Conservation (phyloP, 2,113 vertebrate species). For the Myanophis thanlyinensis region DNA sequence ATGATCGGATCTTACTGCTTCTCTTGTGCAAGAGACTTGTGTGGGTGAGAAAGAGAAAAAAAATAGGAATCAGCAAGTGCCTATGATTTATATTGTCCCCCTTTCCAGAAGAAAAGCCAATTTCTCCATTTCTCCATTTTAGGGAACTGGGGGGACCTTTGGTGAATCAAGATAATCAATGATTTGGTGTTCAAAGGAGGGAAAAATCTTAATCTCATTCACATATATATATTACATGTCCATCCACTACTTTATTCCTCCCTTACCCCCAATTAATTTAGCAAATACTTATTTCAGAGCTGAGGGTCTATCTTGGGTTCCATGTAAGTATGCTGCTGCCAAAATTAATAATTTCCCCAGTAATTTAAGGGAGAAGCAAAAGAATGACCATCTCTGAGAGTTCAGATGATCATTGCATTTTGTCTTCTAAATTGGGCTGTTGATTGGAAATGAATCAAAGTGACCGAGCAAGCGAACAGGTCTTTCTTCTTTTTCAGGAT, state of each 20-base stretch:
- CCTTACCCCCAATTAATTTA: not conserved
- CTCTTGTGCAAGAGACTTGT: not conserved
- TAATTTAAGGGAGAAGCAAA: not conserved
- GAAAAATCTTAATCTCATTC: not conserved
- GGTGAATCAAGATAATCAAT: not conserved
- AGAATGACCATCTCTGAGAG: not conserved
- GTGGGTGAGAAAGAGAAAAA: not conserved
- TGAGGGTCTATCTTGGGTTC: not conserved
- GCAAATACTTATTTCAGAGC: not conserved
- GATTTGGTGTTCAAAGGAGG: not conserved
- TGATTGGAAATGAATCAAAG: not conserved
- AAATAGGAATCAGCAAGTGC: not conserved
- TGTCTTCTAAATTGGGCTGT: not conserved
- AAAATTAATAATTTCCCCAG: not conserved
- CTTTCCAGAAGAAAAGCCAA: not conserved
- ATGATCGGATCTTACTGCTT: not conserved
- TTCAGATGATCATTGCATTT: not conserved
- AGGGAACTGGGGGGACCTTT: not conserved
- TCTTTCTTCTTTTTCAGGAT: too few species aligned
- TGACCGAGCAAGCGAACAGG: not conserved
- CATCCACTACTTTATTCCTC: not conserved
- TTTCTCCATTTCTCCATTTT: too few species aligned
- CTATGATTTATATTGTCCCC: not conserved
- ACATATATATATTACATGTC: not conserved
- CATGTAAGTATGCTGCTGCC: not conserved